Base-by-base conservation (phyloP, 2,888 invertebrate species). In the Lepidochitona cinerea region DNA sequence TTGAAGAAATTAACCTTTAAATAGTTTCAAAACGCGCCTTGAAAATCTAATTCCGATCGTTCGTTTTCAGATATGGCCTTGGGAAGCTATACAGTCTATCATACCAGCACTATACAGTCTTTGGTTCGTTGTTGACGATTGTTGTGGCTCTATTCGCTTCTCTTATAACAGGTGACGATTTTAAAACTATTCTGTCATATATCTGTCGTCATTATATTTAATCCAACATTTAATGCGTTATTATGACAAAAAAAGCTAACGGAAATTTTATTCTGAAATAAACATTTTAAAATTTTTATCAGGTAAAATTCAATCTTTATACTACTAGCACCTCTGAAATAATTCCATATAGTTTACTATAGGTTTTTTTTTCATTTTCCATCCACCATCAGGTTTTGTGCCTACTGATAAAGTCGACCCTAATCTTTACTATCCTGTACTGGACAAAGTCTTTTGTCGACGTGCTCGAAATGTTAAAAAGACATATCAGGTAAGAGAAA, bases 11-110 rank as follows among this genome's bases (percentile, higher is more conserved):
- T n/a, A n/a, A n/a, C n/a, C n/a, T n/a, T n/a, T n/a, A n/a, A n/a
- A n/a, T n/a, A n/a, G n/a, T n/a, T n/a, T n/a, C n/a, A n/a, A n/a
- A n/a, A n/a, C n/a, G n/a, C n/a, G n/a, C n/a, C n/a, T n/a, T n/a
- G n/a, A n/a, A n/a, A n/a, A n/a, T n/a, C n/a, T n/a, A n/a, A n/a
- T n/a, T n/a, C n/a, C n/a, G n/a, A n/a, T n/a, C n/a, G n/a, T n/a
- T n/a, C n/a, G 18, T 2, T 49, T 49, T 18, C 2, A 59, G 59
- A 32, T 23, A 23, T 29, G 59, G 59, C 4, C 59, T 59, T 4
- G 59, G 26, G 59, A 59, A 59, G 29, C 59, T 59, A 14, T 59
- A 59, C 59, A 59, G 59, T 26, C 29, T 59, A 26, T 59, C 59
- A 14, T 59, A 59, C 29, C 59, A 59, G 32, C 59, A 59, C 32